Evolutionary conservation across 2,888 invertebrate genomes (phyloP).

Genomic region (Encarsia formosa): DNA sequence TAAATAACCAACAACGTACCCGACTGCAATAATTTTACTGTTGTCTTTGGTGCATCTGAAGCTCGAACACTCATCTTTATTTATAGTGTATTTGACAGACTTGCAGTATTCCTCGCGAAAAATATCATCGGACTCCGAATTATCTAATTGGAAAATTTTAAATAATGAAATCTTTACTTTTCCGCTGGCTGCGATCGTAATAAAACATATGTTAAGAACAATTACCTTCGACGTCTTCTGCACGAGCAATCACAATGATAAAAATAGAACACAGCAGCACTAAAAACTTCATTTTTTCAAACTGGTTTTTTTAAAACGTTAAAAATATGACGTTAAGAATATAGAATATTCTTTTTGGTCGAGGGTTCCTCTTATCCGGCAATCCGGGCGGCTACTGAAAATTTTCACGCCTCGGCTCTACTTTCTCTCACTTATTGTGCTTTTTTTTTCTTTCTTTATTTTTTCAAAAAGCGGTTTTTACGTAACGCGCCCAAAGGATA

Average conservation of each 20-base stretch:
- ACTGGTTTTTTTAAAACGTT: not conserved
- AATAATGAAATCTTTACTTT: no score
- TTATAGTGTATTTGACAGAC: not conserved
- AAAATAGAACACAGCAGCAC: not conserved
- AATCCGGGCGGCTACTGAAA: not conserved
- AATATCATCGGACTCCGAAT: not conserved
- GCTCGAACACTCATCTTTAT: conserved; percentile 1
- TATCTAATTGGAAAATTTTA: not conserved
- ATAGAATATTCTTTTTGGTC: no score
- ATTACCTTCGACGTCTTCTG: conserved; percentile 3
- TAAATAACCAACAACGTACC: no score
- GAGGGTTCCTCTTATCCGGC: no score
- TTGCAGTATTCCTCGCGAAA: conserved; percentile 15
- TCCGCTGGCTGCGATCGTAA: no score
- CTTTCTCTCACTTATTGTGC: conserved; percentile 4
- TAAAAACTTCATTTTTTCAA: conserved; percentile 1
- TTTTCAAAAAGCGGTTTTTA: conserved; percentile 9
- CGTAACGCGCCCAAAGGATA: conserved; percentile 5
- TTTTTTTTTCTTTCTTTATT: conserved; percentile 8
- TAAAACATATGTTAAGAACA: not conserved
- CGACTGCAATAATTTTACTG: conserved; percentile 1
- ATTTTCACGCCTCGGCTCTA: conserved; percentile 7
- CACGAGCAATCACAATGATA: not conserved
- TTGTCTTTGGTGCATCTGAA: conserved; percentile 14
- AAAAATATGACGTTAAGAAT: no score